These are phyloP conservation scores for Cherax destructor DNA, from an alignment of 1,140 invertebrate genomes.

Conservation along the genomic window DNA sequence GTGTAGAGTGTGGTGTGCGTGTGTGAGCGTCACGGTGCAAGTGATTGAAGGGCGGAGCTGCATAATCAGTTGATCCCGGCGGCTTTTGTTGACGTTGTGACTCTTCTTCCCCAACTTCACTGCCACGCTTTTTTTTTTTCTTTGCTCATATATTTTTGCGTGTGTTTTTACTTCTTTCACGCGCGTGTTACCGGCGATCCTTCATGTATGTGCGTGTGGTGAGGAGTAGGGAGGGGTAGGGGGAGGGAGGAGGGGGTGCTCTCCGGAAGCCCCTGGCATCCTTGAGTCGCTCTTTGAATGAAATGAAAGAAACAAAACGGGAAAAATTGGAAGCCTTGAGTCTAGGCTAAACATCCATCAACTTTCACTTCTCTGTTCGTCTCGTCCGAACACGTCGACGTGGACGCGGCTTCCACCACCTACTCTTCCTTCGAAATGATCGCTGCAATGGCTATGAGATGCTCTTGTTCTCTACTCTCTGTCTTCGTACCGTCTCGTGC, in stretches of 20 bases:
- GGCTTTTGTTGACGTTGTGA: neutral
- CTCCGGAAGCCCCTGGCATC: too few species aligned
- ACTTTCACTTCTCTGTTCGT: constrained; percentile 39
- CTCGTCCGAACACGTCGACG: neutral
- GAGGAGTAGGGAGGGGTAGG: too few species aligned
- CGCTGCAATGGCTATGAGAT: too few species aligned
- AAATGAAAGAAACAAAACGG: constrained; percentile 35
- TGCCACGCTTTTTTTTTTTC: neutral
- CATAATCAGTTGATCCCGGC: neutral
- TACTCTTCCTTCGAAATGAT: too few species aligned
- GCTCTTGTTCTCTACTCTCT: too few species aligned
- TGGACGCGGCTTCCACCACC: constrained; percentile 9
- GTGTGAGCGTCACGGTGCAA: too few species aligned
- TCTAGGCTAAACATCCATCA: constrained; percentile 64
- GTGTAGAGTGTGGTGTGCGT: neutral
- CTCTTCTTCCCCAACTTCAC: too few species aligned
- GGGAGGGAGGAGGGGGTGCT: neutral
- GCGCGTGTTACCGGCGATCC: too few species aligned
- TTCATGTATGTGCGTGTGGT: too few species aligned
- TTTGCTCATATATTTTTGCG: neutral
- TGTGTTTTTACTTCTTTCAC: neutral
- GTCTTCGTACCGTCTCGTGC: neutral
- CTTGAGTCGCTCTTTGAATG: constrained; percentile 26
- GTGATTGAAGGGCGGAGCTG: too few species aligned
- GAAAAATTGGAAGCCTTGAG: constrained; percentile 56